phyloP scores from a whole-genome alignment of 1,140 invertebrate genomes.

The Drosophila kepulauana region DNA sequence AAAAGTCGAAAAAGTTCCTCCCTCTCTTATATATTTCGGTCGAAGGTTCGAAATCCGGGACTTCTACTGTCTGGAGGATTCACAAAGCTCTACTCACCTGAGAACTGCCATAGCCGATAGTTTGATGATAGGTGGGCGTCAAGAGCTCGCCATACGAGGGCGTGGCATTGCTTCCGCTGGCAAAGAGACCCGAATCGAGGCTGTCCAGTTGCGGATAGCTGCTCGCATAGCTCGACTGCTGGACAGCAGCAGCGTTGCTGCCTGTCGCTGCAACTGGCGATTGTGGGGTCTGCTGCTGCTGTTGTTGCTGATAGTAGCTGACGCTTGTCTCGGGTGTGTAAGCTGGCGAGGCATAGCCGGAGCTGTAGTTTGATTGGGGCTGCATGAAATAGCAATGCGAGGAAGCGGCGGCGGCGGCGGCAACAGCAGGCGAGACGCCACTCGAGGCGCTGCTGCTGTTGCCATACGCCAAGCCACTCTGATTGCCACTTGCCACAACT shows the following conservation, averaged over 20 bases:
- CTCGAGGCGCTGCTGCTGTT: conserved; percentile 16
- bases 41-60: too few species aligned
- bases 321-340: conserved; percentile 71
- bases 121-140: conserved; percentile 59
- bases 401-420: conserved; percentile 27
- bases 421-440: conserved; percentile 10
- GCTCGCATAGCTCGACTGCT: conserved; percentile 40
- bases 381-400: conserved; percentile 74
- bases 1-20: too few species aligned
- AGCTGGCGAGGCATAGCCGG: conserved; percentile 79
- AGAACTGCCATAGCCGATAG: conserved; percentile 59
- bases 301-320: conserved; percentile 75
- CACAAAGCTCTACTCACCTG: conserved; percentile 53
- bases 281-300: conserved; percentile 38
- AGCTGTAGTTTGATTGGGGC: conserved; percentile 82
- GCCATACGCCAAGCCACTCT: conserved; percentile 42
- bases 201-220: conserved; percentile 69
- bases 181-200: conserved; percentile 68
- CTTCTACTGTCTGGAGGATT: background rate
- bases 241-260: conserved; percentile 7
- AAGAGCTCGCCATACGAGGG: conserved; percentile 77
- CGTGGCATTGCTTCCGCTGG: conserved; percentile 61
- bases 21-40: too few species aligned
- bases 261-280: conserved; percentile 23
- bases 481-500: conserved; percentile 18